These are phyloP conservation scores for Notechis scutatus DNA, from an alignment of 2,113 vertebrate species.

Conservation along the genomic window DNA sequence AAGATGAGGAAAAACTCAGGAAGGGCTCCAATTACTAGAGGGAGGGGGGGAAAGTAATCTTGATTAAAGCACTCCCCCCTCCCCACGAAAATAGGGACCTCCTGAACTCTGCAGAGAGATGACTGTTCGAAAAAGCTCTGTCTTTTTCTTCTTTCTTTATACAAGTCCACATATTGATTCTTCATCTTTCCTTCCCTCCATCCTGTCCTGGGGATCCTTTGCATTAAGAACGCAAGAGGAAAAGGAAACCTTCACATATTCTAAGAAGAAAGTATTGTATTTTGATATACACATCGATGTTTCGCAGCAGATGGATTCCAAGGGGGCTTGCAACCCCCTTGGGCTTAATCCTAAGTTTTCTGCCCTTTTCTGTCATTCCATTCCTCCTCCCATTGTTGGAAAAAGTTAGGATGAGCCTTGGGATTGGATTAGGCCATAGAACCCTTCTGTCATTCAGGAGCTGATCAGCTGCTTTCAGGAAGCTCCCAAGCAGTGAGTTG, in stretches of 20 bases:
- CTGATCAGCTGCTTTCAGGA: neutral
- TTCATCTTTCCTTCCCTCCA: neutral
- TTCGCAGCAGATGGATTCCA: neutral
- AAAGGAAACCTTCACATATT: neutral
- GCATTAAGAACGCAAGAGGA: neutral
- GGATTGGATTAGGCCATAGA: neutral
- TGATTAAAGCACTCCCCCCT: constrained; percentile 79
- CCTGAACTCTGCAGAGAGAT: constrained; percentile 62
- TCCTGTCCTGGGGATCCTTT: neutral
- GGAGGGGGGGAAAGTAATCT: constrained; percentile 79
- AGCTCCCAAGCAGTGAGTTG: neutral
- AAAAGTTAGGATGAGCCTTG: neutral
- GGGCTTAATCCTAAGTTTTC: neutral
- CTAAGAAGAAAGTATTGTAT: neutral
- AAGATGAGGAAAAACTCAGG: constrained; percentile 68
- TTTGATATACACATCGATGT: neutral
- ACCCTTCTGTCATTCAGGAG: neutral
- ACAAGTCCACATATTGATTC: constrained; percentile 31
- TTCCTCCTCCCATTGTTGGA: neutral
- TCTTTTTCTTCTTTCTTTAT: constrained; percentile 10
- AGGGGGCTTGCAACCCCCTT: neutral
- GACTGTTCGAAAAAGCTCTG: constrained; percentile 52
- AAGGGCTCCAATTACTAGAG: constrained; percentile 74
- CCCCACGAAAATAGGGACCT: constrained; percentile 69
- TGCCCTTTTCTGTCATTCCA: neutral